phyloP scores from a whole-genome alignment of 2,113 vertebrate genomes.

The Rhynchomys soricoides region DNA sequence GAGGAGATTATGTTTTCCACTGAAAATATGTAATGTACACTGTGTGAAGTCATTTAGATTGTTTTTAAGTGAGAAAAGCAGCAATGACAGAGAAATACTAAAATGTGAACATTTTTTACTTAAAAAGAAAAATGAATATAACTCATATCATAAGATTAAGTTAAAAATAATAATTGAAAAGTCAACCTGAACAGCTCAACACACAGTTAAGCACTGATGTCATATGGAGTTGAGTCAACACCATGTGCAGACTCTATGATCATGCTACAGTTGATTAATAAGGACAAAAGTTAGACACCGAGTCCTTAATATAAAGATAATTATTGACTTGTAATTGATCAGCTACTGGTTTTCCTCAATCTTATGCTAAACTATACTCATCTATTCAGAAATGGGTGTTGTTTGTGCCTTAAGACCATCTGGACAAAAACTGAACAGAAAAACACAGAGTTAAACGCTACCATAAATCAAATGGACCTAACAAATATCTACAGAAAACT shows the following conservation, averaged over 20 bases:
- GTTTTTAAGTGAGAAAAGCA: background rate
- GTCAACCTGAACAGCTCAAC: background rate
- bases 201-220: background rate
- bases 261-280: background rate
- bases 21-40: background rate
- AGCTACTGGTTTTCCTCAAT: background rate
- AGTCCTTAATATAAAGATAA: conserved; percentile 21
- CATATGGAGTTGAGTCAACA: background rate
- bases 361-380: conserved; percentile 27
- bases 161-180: background rate
- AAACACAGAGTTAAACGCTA: background rate
- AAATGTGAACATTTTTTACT: conserved; percentile 15
- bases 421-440: background rate
- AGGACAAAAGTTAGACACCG: background rate
- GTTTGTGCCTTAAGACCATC: background rate
- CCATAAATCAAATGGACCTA: background rate
- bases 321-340: conserved; percentile 27
- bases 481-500: background rate
- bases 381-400: background rate
- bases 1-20: background rate
- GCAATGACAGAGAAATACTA: background rate
- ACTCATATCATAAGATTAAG: background rate
- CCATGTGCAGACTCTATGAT: background rate
- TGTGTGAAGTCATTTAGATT: background rate
- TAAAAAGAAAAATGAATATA: conserved; percentile 22